Evolutionary conservation across 2,888 invertebrate genomes (phyloP).

Genomic region (Zonitis immaculata): DNA sequence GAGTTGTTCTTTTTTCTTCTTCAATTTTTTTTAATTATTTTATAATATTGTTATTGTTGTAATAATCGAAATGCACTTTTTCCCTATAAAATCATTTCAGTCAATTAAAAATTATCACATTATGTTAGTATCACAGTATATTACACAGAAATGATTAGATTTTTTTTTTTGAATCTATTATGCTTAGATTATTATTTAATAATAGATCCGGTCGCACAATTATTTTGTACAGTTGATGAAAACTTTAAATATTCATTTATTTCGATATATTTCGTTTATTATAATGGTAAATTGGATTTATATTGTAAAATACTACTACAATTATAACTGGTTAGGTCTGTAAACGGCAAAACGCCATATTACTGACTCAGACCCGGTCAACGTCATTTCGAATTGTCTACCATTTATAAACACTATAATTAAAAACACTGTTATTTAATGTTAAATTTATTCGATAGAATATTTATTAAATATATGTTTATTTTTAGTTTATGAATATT

Average conservation of each 20-base stretch:
- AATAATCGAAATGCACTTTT: conserved; percentile 12
- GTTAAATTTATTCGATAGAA: background rate
- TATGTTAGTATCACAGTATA: conserved; percentile 38
- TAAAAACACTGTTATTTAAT: background rate
- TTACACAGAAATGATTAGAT: conserved; percentile 17
- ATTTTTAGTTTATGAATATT: conserved; percentile 12
- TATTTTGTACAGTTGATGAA: too few species aligned
- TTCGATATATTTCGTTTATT: too few species aligned
- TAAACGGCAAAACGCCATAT: conserved; percentile 34
- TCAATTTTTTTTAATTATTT: background rate
- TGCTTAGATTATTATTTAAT: background rate
- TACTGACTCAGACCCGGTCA: conserved; percentile 33
- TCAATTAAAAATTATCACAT: conserved; percentile 32
- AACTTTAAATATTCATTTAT: too few species aligned
- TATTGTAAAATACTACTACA: conserved; percentile 31
- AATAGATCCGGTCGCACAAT: background rate
- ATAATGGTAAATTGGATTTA: background rate
- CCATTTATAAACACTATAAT: background rate
- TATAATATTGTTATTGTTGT: background rate
- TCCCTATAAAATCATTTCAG: conserved; percentile 17
- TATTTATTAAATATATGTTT: background rate
- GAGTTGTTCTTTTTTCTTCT: background rate
- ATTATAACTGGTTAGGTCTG: conserved; percentile 34
- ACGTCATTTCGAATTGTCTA: conserved; percentile 27
- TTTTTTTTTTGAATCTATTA: background rate